These are phyloP conservation scores for Acanthacorydalis orientalis DNA, from an alignment of 2,888 invertebrate species.

Conservation along the genomic window DNA sequence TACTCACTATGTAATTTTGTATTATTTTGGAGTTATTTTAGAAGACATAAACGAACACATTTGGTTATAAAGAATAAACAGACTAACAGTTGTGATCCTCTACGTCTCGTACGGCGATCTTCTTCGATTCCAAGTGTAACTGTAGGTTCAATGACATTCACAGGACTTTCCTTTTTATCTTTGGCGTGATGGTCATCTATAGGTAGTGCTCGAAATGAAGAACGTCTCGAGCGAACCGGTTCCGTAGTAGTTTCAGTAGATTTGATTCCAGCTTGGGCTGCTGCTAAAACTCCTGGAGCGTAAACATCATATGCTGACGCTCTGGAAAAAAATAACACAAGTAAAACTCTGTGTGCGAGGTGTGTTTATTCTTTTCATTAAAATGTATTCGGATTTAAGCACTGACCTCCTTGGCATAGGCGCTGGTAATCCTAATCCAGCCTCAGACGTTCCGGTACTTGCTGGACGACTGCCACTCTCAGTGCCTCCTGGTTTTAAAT, in stretches of 20 bases:
- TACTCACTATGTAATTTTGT: constrained; percentile 1
- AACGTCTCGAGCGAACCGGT: constrained; percentile 20
- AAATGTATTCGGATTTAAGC: background rate
- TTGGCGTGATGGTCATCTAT: constrained; percentile 27
- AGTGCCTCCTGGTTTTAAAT: constrained; percentile 31
- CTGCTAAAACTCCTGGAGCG: constrained; percentile 38
- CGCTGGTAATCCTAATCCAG: constrained; percentile 49
- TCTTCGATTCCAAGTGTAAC: constrained; percentile 42
- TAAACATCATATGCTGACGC: constrained; percentile 77
- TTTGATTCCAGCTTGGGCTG: constrained; percentile 20
- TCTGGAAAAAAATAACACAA: constrained; percentile 20
- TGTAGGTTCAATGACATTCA: constrained; percentile 35
- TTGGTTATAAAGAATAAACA: constrained; percentile 4
- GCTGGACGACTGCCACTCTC: constrained; percentile 15
- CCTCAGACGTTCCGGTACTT: constrained; percentile 21
- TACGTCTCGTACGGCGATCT: constrained; percentile 54
- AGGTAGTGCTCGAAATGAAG: constrained; percentile 41
- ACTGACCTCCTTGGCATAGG: constrained; percentile 53
- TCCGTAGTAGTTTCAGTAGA: constrained; percentile 8
- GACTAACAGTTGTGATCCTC: constrained; percentile 73
- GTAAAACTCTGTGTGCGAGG: background rate
- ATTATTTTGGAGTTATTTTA: background rate
- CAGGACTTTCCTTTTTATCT: constrained; percentile 32
- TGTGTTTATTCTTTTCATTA: background rate
- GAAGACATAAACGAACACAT: background rate